Evolutionary conservation across 2,797 vertebrate genomes (phyloP).

Genomic region (Sebastes hubbsi): DNA sequence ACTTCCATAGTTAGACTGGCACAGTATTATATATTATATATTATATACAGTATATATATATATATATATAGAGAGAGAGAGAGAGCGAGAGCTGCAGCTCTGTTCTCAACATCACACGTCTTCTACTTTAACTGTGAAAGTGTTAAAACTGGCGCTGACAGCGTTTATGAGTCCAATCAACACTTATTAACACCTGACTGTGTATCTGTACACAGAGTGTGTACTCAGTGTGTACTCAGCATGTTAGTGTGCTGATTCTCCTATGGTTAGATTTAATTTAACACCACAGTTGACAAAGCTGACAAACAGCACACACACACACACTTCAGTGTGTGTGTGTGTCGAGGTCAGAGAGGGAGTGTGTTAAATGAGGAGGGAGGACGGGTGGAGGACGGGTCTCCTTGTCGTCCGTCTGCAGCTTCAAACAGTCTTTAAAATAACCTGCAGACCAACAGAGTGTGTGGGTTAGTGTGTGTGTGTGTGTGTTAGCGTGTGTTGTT

Average conservation of each 20-base stretch:
- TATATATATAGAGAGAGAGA: no score
- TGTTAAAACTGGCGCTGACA: no score
- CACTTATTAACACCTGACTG: constrained; percentile 30
- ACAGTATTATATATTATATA: no score
- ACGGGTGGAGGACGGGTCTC: neutral
- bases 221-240: neutral
- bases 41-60: no score
- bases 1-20: no score
- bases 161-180: constrained; percentile 8
- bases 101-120: neutral
- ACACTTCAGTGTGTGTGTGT: neutral
- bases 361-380: constrained; percentile 12
- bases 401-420: constrained; percentile 26
- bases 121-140: neutral
- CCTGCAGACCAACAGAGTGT: neutral
- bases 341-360: constrained; percentile 13
- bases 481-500: no score
- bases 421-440: constrained; percentile 17
- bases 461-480: neutral
- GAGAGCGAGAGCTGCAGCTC: neutral
- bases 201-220: no score
- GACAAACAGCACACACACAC: constrained; percentile 1
- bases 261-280: neutral
- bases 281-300: constrained; percentile 9
- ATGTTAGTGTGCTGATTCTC: neutral